These are phyloP conservation scores for Pseudomyrmex flavicornis DNA, from an alignment of 1,140 invertebrate species.

Conservation along the genomic window DNA sequence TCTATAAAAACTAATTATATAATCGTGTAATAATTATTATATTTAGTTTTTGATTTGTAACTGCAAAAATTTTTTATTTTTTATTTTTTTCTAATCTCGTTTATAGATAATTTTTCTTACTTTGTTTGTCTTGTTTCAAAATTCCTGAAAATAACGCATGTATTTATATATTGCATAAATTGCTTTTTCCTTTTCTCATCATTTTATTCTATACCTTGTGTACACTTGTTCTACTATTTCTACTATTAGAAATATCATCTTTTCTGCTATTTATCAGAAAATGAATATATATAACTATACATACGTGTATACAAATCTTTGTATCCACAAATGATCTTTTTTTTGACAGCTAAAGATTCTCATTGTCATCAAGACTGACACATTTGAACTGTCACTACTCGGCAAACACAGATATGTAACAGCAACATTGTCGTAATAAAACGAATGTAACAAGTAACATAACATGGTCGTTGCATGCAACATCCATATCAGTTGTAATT, in stretches of 20 bases:
- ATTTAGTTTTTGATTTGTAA: slow-evolving; percentile 3
- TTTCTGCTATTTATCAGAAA: slow-evolving; percentile 5
- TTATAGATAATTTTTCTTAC: slow-evolving; percentile 3
- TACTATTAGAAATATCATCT: slow-evolving; percentile 1
- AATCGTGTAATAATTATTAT: neutral
- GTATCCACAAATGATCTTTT: neutral
- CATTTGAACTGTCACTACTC: neutral
- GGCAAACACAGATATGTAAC: no score
- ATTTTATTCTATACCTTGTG: neutral
- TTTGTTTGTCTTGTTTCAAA: slow-evolving; percentile 10
- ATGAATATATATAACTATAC: slow-evolving; percentile 7
- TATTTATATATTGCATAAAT: neutral
- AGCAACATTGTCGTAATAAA: no score
- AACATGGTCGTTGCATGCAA: no score
- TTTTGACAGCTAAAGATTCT: neutral
- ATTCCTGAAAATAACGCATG: neutral
- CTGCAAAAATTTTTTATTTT: neutral
- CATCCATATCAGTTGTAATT: no score
- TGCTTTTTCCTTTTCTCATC: neutral
- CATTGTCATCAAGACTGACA: neutral
- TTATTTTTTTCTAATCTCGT: neutral
- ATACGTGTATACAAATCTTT: neutral
- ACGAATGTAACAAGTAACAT: no score
- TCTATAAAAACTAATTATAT: neutral
- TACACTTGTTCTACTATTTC: neutral